Conservation (phyloP, 2,888 invertebrate genomes). For the Scotopteryx bipunctaria region DNA sequence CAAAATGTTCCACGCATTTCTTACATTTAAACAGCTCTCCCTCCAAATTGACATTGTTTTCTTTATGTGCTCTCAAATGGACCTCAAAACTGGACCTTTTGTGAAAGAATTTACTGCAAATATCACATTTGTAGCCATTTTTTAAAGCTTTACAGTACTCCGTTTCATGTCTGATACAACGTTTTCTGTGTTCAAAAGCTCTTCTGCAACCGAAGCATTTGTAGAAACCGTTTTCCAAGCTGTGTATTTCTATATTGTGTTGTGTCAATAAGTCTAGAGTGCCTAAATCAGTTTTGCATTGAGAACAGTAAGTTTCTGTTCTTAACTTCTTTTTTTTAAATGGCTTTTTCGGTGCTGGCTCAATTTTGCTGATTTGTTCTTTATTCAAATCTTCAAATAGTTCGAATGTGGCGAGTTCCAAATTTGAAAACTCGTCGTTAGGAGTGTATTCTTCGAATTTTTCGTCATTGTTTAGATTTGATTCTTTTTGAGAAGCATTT, state of each 20-base stretch:
- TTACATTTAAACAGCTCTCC: conserved; percentile 63
- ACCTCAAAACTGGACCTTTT: conserved; percentile 57
- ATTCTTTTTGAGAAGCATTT: conserved; percentile 18
- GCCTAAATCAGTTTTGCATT: conserved; percentile 58
- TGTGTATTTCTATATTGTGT: conserved; percentile 61
- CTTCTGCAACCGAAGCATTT: conserved; percentile 74
- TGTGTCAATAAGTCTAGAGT: conserved; percentile 41
- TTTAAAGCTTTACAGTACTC: conserved; percentile 65
- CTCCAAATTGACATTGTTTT: conserved; percentile 52
- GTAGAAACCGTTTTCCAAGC: conserved; percentile 52
- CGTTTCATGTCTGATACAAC: conserved; percentile 58
- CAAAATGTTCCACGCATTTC: conserved; percentile 57
- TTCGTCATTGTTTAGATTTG: not conserved
- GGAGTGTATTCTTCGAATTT: not conserved
- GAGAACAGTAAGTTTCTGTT: conserved; percentile 59
- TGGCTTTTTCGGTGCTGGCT: conserved; percentile 25
- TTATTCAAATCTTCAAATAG: conserved; percentile 20
- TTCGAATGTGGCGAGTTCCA: conserved; percentile 18
- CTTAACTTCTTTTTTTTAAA: conserved; percentile 46
- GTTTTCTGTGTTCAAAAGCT: conserved; percentile 56
- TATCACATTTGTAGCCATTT: conserved; percentile 65
- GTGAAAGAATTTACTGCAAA: conserved; percentile 60
- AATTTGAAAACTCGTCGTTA: conserved; percentile 20
- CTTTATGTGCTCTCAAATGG: conserved; percentile 62
- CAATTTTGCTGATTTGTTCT: conserved; percentile 8